phyloP scores from a whole-genome alignment of 2,113 vertebrate genomes.

The Phoxinus phoxinus region DNA sequence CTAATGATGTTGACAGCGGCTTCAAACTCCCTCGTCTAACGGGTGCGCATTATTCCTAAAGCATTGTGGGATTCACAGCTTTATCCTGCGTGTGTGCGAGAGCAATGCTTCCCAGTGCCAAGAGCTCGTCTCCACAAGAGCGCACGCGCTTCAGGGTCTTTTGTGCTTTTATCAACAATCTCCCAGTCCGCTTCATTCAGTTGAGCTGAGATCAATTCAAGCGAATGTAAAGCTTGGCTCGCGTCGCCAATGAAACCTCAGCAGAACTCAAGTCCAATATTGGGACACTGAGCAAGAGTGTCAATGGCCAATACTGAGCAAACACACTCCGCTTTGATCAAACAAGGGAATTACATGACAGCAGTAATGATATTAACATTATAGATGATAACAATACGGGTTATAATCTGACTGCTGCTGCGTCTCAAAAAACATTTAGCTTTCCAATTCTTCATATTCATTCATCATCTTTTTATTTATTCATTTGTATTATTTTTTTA shows the following conservation, averaged over 20 bases:
- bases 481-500: no score
- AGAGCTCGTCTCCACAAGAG: neutral
- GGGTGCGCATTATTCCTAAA: neutral
- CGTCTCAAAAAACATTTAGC: neutral
- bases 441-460: neutral
- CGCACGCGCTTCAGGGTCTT: neutral
- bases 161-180: neutral
- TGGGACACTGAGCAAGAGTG: neutral
- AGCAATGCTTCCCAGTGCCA: neutral
- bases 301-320: neutral
- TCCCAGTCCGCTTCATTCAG: neutral
- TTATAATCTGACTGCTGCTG: neutral
- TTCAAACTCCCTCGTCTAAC: neutral
- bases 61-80: neutral
- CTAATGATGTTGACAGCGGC: conserved; percentile 31
- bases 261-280: neutral
- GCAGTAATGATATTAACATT: neutral
- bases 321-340: neutral
- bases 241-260: neutral
- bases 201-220: neutral
- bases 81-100: neutral
- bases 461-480: neutral
- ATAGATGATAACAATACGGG: neutral
- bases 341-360: neutral
- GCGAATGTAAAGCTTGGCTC: neutral